Evolutionary conservation across 2,113 vertebrate genomes (phyloP).

Genomic region (Pteropus alecto): DNA sequence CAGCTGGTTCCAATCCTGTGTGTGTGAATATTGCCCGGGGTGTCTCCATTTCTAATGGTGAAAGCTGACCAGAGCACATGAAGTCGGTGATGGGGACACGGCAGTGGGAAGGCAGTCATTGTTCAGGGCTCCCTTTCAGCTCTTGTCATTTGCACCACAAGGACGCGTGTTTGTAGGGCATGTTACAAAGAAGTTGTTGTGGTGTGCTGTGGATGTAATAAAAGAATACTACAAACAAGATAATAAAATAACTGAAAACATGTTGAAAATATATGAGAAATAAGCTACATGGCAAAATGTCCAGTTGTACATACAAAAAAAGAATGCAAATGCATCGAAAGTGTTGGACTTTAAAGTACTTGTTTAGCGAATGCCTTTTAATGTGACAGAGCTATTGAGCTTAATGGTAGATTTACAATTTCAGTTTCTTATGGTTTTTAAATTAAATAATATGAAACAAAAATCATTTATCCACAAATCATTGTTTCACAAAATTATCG

Average conservation of each 20-base stretch:
- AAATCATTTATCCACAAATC: background rate
- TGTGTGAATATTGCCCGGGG: constrained; percentile 89
- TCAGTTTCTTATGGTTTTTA: background rate
- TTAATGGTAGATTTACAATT: background rate
- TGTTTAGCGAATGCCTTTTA: constrained; percentile 7
- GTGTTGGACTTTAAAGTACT: background rate
- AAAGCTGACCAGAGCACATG: constrained; percentile 79
- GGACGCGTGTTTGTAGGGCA: background rate
- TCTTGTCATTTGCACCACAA: constrained; percentile 66
- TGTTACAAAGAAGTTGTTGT: constrained; percentile 37
- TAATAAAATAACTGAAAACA: constrained; percentile 57
- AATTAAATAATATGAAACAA: constrained; percentile 27
- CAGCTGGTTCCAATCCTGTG: constrained; percentile 92
- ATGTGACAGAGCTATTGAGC: background rate
- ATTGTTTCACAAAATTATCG: background rate
- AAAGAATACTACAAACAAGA: constrained; percentile 21
- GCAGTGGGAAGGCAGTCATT: constrained; percentile 78
- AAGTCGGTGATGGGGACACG: constrained; percentile 74
- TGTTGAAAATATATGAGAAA: constrained; percentile 45
- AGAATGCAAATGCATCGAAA: background rate
- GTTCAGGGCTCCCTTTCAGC: constrained; percentile 78
- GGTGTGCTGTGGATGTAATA: constrained; percentile 20
- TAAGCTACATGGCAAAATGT: background rate
- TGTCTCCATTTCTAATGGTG: constrained; percentile 83
- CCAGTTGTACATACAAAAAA: background rate